These are phyloP conservation scores for Xylota sylvarum DNA, from an alignment of 2,888 invertebrate species.

Conservation along the genomic window DNA sequence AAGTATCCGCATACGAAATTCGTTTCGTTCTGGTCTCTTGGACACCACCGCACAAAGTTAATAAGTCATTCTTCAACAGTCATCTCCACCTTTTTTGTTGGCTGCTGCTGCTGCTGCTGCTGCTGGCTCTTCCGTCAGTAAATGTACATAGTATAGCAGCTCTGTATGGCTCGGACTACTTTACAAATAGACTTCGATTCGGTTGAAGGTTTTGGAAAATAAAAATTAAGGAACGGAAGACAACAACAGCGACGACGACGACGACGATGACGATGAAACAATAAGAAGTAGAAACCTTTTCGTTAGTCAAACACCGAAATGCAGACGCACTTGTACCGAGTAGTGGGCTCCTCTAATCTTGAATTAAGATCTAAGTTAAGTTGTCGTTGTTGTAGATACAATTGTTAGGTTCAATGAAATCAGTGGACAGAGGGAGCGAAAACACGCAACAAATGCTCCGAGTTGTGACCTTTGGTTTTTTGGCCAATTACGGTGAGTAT, in stretches of 20 bases:
- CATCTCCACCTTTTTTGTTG: slow-evolving; percentile 75
- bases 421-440: slow-evolving; percentile 48
- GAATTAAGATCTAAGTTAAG: slow-evolving; percentile 64
- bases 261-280: slow-evolving; percentile 1
- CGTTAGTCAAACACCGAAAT: slow-evolving; percentile 57
- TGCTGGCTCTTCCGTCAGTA: slow-evolving; percentile 48
- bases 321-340: slow-evolving; percentile 69
- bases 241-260: slow-evolving; percentile 13
- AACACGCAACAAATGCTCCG: slow-evolving; percentile 43
- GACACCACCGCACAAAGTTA: slow-evolving; percentile 78
- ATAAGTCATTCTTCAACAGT: slow-evolving; percentile 79
- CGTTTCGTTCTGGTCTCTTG: slow-evolving; percentile 79
- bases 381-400: slow-evolving; percentile 18
- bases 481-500: slow-evolving; percentile 25
- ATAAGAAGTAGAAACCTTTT: slow-evolving; percentile 32
- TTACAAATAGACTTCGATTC: slow-evolving; percentile 76
- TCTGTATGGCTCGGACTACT: slow-evolving; percentile 67
- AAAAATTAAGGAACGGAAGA: slow-evolving; percentile 49
- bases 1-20: slow-evolving; percentile 77
- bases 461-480: slow-evolving; percentile 44
- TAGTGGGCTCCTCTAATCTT: slow-evolving; percentile 64
- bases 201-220: slow-evolving; percentile 73
- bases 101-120: slow-evolving; percentile 17
- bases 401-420: slow-evolving; percentile 68
- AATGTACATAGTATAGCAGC: slow-evolving; percentile 32